Evolutionary conservation across 1,140 invertebrate species (phyloP).

Genomic region (Lasaia peninsularis): DNA sequence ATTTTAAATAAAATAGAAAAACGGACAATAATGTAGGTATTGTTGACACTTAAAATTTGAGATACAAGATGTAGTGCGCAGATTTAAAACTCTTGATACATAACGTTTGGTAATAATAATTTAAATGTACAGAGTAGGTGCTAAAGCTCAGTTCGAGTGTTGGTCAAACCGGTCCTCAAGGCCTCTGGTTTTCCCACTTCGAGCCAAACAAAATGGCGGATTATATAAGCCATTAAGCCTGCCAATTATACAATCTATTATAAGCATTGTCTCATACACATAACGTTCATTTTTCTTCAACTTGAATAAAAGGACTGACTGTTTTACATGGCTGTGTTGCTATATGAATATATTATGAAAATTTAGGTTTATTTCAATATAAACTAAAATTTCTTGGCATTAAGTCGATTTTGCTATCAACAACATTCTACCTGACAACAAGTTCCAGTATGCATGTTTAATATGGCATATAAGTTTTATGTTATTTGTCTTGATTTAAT

Average conservation of each 20-base stretch:
- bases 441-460: not conserved
- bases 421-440: conserved; percentile 3
- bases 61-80: not conserved
- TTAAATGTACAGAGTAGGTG: not conserved
- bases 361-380: not conserved
- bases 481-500: too few relatives aligned
- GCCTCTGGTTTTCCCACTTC: conserved; percentile 11
- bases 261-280: not conserved
- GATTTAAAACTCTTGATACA: not conserved
- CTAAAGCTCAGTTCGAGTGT: conserved; percentile 7
- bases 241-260: not conserved
- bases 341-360: conserved; percentile 10
- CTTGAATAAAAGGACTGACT: not conserved
- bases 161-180: conserved; percentile 11
- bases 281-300: not conserved
- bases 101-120: not conserved
- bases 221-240: conserved; percentile 9
- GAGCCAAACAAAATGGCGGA: conserved; percentile 11
- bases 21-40: too few relatives aligned
- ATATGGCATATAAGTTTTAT: too few relatives aligned
- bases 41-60: too few relatives aligned
- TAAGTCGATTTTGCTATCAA: not conserved
- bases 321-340: conserved; percentile 9
- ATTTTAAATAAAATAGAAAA: too few relatives aligned
- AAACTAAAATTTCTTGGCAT: conserved; percentile 1